Evolutionary conservation across 2,113 vertebrate genomes (phyloP), one percentile per base, ranked within the genome.

Genomic region (Aldabrachelys gigantea): DNA sequence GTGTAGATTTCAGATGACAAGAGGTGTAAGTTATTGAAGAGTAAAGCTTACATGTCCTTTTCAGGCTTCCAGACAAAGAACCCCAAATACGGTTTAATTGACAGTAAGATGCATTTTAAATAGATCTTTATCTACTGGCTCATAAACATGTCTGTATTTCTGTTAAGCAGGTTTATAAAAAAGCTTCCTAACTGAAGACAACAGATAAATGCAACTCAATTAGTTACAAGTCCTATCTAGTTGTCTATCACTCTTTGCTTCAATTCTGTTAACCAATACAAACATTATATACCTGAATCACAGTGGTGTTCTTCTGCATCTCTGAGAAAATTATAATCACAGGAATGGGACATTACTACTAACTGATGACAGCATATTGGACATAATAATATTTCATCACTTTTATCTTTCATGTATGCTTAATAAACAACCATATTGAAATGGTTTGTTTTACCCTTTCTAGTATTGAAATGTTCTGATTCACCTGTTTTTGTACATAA

Each of bases 291-390:
- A 47, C 50, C 56, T 92, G 53, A 50, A 50, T 31, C 84, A 50
- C 59, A 65, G 47, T 10, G 22, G 72, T 10, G 72, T 16, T 62
- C 3, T 9, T 53, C 80, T 85, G 47, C 16, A 1, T 78, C 72
- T 75, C 80, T 94, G 78, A 57, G 52, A 57, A 76, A 93, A 84
- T 72, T 6, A 38, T 2, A 82, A 52, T 35, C 41, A 41, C 10
- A 92, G 52, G 85, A 91, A 96, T 41, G 78, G 44, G 52, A 53
- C 35, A 52, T 94, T 94, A 95, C 50, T 96, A 87, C 80, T 85
- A 92, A 83, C 76, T 90, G 95, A 84, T 92, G 93, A 94, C 85
- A 96, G 90, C 2, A 2, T 0, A 49, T 47, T 80, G 84, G 78
- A 78, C 47, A 82, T 21, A 75, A 62, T 78, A 35, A 41, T 6